Percentiles rank a stretch among this genome's conserved stretches.
These are phyloP conservation scores for Diachrysia chrysitis DNA, from an alignment of 2,888 invertebrate genomes.

Conservation along the genomic window DNA sequence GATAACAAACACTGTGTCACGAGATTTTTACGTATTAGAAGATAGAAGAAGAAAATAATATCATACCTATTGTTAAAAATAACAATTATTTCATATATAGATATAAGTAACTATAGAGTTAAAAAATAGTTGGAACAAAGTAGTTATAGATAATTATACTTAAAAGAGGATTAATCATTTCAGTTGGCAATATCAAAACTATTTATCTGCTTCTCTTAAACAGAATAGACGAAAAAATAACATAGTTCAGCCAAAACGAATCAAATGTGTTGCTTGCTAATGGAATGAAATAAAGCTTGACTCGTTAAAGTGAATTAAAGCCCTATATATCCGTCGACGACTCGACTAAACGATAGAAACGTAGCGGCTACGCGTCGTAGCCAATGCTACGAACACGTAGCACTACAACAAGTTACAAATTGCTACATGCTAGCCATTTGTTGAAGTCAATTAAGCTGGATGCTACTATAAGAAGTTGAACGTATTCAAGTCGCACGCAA, in stretches of 20 bases:
- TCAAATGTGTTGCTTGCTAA: conserved; percentile 49
- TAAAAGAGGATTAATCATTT: too few species aligned
- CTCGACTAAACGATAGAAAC: conserved; percentile 24
- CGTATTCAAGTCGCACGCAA: conserved; percentile 57
- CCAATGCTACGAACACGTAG: conserved; percentile 56
- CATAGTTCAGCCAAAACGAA: conserved; percentile 15
- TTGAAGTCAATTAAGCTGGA: conserved; percentile 63
- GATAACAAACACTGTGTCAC: too few species aligned
- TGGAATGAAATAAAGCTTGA: conserved; percentile 52
- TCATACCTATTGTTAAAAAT: too few species aligned
- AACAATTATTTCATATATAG: too few species aligned
- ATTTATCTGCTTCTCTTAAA: background rate
- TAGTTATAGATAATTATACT: too few species aligned
- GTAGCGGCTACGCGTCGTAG: conserved; percentile 36
- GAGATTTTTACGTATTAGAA: too few species aligned
- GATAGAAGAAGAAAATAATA: too few species aligned
- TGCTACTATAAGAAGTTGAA: conserved; percentile 58
- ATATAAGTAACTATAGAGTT: too few species aligned
- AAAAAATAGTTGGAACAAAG: too few species aligned
- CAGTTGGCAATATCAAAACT: background rate
- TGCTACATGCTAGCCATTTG: conserved; percentile 62
- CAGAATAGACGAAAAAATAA: background rate
- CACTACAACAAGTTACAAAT: conserved; percentile 63
- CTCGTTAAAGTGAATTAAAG: conserved; percentile 55
- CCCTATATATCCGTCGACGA: conserved; percentile 40